Base-by-base conservation (phyloP, 2,797 vertebrate species). In the Notamacropus eugenii region DNA sequence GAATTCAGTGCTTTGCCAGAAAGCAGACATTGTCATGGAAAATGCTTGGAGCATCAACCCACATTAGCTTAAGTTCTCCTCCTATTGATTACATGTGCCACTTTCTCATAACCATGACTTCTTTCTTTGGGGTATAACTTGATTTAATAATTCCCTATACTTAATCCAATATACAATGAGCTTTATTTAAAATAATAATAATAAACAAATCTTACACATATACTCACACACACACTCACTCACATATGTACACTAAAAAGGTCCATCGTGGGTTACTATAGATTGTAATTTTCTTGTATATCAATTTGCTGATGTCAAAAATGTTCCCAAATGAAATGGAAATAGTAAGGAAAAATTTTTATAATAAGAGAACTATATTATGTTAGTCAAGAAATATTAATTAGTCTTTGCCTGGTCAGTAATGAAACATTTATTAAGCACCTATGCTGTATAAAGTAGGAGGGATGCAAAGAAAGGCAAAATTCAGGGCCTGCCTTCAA, bases 71-170 rank as follows among this genome's bases (percentile, higher is more conserved):
- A 40, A 91, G 96, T 59, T 93, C 59, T 14, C 40, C 95, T 93
- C 95, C 92, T 95, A 93, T 98, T 98, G 98, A 97, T 97, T 96
- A 97, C 67, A 94, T 58, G 96, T 94, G 95, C 90, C 87, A 90
- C 57, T 19, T 98, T 93, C 96, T 96, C 46, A 54, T 94, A 96
- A 92, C 93, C 67, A 93, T 93, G 94, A 91, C 58, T 93, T 92
- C 52, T 90, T 93, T 0, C 92, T 74, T 93, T 56, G 22, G 0
- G 19, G 96, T 94, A 95, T 91, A 93, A 90, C 97, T 98, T 95
- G 91, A 82, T 97, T 98, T 95, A 91, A 82, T 34, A 93, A 97
- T 90, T 97, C 96, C 93, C 98, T 98, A 97, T 93, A 97, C 97
- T 98, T 98, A 94, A 96, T 96, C 91, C 93, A 94, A 58, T 34